Conservation (phyloP, 1,140 invertebrate genomes). For the Berghia stephanieae region DNA sequence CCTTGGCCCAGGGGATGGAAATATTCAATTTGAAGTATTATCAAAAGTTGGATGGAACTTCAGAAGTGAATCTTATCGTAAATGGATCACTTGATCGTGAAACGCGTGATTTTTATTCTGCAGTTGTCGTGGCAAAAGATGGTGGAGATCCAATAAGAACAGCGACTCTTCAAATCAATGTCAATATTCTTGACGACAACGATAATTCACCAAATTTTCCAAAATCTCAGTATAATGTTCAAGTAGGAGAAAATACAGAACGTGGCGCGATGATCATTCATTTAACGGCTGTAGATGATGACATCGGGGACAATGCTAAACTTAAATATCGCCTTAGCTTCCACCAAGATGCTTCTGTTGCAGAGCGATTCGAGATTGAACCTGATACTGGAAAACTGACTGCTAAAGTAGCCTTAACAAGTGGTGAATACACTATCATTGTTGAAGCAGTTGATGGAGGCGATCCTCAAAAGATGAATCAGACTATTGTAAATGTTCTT, state of each 20-base stretch:
- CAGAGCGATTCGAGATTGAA: constrained; percentile 45
- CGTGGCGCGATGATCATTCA: constrained; percentile 85
- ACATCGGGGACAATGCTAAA: constrained; percentile 93
- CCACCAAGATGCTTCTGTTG: constrained; percentile 29
- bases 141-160: constrained; percentile 68
- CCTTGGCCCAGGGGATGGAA: constrained; percentile 34
- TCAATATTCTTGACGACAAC: constrained; percentile 70
- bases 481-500: constrained; percentile 76
- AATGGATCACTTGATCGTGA: constrained; percentile 50
- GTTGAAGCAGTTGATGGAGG: constrained; percentile 40
- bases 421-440: constrained; percentile 36
- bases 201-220: constrained; percentile 58
- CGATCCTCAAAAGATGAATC: constrained; percentile 21
- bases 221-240: constrained; percentile 78
- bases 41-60: constrained; percentile 52
- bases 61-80: constrained; percentile 46
- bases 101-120: constrained; percentile 39
- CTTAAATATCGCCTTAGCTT: constrained; percentile 83
- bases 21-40: constrained; percentile 48
- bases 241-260: constrained; percentile 72
- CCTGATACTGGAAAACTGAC: constrained; percentile 42
- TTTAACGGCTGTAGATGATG: constrained; percentile 91
- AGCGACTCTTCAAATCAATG: constrained; percentile 33
- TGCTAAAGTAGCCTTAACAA: constrained; percentile 27
- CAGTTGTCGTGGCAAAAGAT: constrained; percentile 50